Evolutionary conservation across 2,113 vertebrate genomes (phyloP), one percentile per base, ranked within the genome.

Genomic region (Oncorhynchus nerka): DNA sequence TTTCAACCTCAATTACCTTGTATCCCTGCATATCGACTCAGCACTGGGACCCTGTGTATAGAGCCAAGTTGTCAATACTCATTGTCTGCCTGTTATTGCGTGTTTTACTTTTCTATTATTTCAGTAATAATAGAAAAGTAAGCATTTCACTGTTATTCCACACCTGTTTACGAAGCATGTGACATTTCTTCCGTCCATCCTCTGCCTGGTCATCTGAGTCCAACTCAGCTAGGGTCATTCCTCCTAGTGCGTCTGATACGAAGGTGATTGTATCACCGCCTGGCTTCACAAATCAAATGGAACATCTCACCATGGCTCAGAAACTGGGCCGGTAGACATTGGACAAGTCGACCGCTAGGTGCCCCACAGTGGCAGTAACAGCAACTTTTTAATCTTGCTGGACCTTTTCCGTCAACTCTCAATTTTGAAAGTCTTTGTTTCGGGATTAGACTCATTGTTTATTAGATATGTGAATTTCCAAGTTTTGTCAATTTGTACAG

Each of bases 271-370:
- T 24, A 48, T 73, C 5, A 8, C 75, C 48, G 51, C 39, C 66
- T 48, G 77, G 19, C 69, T 55, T 79, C 57, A 26, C 73, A 26
- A 64, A 68, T 74, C 49, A 51, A 77, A 72, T 78, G 1, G 68
- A 79, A 76, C 57, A 74, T 48, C 70, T 68, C 68, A 70, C 68
- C 71, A 61, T 22, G 72, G 13, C 57, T 34, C 34, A 2, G 71
- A 19, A n/a, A 4, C 57, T 49, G 32, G 59, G 9, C 39, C 9
- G 9, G 9, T 45, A 45, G 39, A 45, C 39, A 45, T 11, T 48
- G 45, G 74, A 7, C 59, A 16, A 28, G 51, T 78, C 55, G 15
- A 72, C 64, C 79, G 57, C 28, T 34, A 83, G 73, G 64, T 30
- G 3, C 20, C 16, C 34, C 64, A 19, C 64, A 59, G 70, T 51